phyloP scores from a whole-genome alignment of 2,888 invertebrate species.

The Erebia ligea region DNA sequence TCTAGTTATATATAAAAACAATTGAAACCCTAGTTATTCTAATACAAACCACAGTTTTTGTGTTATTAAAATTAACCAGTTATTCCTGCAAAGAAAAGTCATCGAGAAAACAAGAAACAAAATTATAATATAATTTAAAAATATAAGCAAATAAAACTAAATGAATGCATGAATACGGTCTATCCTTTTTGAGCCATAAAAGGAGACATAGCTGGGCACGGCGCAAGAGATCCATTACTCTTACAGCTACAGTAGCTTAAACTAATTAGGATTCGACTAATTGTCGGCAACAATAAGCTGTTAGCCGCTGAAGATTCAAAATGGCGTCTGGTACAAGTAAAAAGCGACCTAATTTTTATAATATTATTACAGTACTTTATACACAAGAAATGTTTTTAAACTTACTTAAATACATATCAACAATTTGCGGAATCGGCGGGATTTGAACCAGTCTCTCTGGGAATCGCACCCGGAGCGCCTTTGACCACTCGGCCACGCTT shows the following conservation, averaged over 20 bases:
- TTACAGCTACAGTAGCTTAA: slow-evolving; percentile 40
- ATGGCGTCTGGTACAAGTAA: slow-evolving; percentile 32
- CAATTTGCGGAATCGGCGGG: too few relatives aligned
- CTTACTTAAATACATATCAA: too few relatives aligned
- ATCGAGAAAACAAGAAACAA: neutral
- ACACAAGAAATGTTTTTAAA: too few relatives aligned
- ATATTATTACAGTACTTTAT: too few relatives aligned
- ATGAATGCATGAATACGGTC: slow-evolving; percentile 25
- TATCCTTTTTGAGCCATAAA: slow-evolving; percentile 31
- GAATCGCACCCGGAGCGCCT: too few relatives aligned
- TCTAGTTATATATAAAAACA: neutral
- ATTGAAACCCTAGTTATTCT: neutral
- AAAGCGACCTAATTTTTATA: slow-evolving; percentile 1
- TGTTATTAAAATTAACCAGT: too few relatives aligned
- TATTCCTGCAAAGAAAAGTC: neutral
- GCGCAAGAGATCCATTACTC: slow-evolving; percentile 31
- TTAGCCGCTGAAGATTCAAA: slow-evolving; percentile 42
- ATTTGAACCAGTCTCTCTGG: too few relatives aligned
- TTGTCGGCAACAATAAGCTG: slow-evolving; percentile 50
- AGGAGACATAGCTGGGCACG: slow-evolving; percentile 24
- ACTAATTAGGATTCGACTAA: slow-evolving; percentile 50
- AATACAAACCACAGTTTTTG: neutral
- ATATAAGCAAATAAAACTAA: slow-evolving; percentile 9
- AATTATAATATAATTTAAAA: neutral
- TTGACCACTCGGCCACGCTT: too few relatives aligned